Conservation (phyloP, 2,113 vertebrate genomes). For the Nesospiza acunhae region DNA sequence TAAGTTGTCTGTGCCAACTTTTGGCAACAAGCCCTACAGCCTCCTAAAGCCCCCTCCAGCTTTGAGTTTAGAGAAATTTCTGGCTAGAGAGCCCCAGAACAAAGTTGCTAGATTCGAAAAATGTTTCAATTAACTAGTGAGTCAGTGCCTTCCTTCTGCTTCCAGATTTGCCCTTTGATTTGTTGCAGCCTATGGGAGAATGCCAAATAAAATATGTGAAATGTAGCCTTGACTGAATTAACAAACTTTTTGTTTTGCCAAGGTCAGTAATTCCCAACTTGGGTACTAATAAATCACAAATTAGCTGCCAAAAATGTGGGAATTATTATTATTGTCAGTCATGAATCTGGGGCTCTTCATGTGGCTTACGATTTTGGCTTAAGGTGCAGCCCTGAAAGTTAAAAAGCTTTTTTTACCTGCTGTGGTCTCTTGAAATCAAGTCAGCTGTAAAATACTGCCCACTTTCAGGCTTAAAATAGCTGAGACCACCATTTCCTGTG, state of each 20-base stretch:
- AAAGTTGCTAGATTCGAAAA: neutral
- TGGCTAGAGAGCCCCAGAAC: neutral
- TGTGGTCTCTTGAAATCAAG: conserved; percentile 6
- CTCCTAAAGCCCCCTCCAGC: neutral
- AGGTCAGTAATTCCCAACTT: neutral
- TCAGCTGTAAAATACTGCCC: neutral
- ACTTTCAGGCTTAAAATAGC: conserved; percentile 14
- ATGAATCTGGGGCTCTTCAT: neutral
- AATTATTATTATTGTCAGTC: neutral
- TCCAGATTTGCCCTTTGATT: neutral
- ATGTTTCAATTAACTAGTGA: neutral
- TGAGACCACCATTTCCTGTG: conserved; percentile 19
- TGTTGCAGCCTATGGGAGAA: neutral
- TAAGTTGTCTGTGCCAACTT: neutral
- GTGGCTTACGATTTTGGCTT: neutral
- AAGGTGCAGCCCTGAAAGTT: neutral
- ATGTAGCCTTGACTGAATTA: neutral
- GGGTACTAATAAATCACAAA: neutral
- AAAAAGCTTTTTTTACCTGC: neutral
- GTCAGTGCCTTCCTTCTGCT: neutral
- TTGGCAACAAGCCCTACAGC: neutral
- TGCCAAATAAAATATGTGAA: neutral
- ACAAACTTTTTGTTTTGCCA: neutral
- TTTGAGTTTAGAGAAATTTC: neutral
- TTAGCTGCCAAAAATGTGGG: neutral